Conservation (phyloP, 2,113 vertebrate genomes). For the Tyto alba region DNA sequence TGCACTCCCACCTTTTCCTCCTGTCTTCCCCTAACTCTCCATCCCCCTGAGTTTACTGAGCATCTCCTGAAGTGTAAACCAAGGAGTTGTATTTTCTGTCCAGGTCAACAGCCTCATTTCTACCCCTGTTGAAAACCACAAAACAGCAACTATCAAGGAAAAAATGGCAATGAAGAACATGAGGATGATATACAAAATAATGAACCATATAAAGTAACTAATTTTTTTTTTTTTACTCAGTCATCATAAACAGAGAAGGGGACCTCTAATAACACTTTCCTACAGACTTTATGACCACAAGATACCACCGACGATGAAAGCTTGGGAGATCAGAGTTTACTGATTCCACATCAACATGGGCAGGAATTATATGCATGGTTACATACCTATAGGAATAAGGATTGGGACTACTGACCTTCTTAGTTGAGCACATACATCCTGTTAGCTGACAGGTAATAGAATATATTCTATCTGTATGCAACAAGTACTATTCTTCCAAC, state of each 20-base stretch:
- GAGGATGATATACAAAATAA: not conserved
- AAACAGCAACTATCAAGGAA: accelerated
- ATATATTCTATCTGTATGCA: not conserved
- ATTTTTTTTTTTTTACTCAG: not conserved
- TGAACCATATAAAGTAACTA: not conserved
- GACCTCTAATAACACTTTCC: not conserved
- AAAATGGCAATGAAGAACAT: not conserved
- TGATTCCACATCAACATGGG: not conserved
- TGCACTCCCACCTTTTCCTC: not conserved
- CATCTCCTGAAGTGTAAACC: not conserved
- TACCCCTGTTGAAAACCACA: not conserved
- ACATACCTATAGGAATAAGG: not conserved
- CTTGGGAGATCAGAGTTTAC: not conserved
- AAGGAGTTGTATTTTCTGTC: not conserved
- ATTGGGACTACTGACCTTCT: not conserved
- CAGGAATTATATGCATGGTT: not conserved
- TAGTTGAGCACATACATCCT: not conserved
- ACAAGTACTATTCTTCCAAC: not conserved
- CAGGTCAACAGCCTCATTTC: not conserved
- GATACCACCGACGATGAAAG: not conserved
- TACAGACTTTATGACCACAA: not conserved
- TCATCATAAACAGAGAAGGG: not conserved
- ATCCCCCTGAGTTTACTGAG: not conserved
- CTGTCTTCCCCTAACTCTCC: not conserved
- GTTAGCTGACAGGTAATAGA: not conserved